These are phyloP conservation scores for Drosophila mojavensis DNA, from an alignment of 1,140 invertebrate species.

Conservation along the genomic window DNA sequence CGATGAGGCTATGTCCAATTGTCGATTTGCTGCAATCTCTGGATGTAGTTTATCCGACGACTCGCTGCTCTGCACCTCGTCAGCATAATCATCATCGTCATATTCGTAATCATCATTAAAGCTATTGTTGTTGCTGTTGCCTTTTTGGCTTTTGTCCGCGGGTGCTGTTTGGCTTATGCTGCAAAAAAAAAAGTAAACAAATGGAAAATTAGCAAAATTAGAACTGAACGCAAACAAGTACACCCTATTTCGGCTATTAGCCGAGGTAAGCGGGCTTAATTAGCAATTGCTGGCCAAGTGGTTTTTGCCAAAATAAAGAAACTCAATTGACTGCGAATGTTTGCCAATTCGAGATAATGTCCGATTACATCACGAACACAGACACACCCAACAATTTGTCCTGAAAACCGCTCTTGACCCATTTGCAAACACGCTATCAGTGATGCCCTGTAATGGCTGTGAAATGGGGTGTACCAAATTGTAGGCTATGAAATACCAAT, in stretches of 20 bases:
- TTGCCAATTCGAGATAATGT: conserved; percentile 39
- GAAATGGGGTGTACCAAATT: neutral
- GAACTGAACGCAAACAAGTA: conserved; percentile 16
- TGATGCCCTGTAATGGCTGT: conserved; percentile 2
- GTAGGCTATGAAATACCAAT: neutral
- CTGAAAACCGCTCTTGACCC: conserved; percentile 71
- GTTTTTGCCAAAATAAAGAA: conserved; percentile 25
- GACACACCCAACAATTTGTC: conserved; percentile 74
- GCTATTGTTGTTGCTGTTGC: conserved; percentile 37
- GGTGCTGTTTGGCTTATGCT: conserved; percentile 73
- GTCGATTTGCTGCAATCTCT: conserved; percentile 58
- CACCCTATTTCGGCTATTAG: conserved; percentile 38
- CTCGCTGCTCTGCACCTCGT: conserved; percentile 27
- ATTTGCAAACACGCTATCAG: conserved; percentile 48
- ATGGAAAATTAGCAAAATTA: neutral
- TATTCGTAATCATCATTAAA: conserved; percentile 45
- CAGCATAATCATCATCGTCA: conserved; percentile 61
- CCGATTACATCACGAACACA: conserved; percentile 54
- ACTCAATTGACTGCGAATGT: conserved; percentile 41
- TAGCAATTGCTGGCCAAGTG: conserved; percentile 51
- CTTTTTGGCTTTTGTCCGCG: conserved; percentile 38
- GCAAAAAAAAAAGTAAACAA: conserved; percentile 5
- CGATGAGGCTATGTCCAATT: conserved; percentile 50
- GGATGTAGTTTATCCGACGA: conserved; percentile 17
- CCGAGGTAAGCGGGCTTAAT: conserved; percentile 12